Evolutionary conservation across 92 coral and sea anemone genomes (phyloP), one percentile per base, ranked within the genome.

Genomic region (Pocillopora grandis): DNA sequence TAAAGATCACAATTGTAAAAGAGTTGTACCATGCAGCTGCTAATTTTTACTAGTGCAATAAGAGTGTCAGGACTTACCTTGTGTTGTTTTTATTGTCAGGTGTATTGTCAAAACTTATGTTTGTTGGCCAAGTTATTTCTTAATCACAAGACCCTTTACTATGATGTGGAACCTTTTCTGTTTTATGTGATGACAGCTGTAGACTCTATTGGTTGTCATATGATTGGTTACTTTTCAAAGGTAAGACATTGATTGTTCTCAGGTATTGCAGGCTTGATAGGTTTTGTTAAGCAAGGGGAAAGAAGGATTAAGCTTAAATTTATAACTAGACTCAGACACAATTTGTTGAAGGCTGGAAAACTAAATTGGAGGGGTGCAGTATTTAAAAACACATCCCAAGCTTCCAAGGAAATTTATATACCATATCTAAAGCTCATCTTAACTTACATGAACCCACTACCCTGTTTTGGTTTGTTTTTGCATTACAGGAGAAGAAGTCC

Each of bases 221-320:
- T 96, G 79, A 82, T 96, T 71, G 99, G 99, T 17, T 96, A 96
- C 82, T 96, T 96, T 84, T 96, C 99, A 66, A 96, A 96, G 98
- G 99, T 95, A 83, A 60, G 10, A 36, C 27, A 10, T 3, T 33
- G 21, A 14, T 42, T 35, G 33, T 18, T 75, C 49, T 18, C 79
- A 42, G 16, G 10, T 18, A 14, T 17, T 3, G 21, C 21, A 49
- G 33, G 49, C 1, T 73, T 19, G 5, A 17, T 36, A 12, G 72
- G 1, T 2, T 27, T 68, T 68, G 55, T 33, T 68, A 68, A 42
- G 52, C 52, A 42, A 42, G 4, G 8, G 8, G 52, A 42, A 42
- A 42, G 52, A 42, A 42, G 52, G 8, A 2, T 42, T 42, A 3
- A 3, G 4, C 52, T 3, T 42, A 3, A 3, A 42, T 3, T 42